These are phyloP conservation scores for Neoniphon sammara DNA, from an alignment of 2,797 vertebrate species.

Conservation along the genomic window DNA sequence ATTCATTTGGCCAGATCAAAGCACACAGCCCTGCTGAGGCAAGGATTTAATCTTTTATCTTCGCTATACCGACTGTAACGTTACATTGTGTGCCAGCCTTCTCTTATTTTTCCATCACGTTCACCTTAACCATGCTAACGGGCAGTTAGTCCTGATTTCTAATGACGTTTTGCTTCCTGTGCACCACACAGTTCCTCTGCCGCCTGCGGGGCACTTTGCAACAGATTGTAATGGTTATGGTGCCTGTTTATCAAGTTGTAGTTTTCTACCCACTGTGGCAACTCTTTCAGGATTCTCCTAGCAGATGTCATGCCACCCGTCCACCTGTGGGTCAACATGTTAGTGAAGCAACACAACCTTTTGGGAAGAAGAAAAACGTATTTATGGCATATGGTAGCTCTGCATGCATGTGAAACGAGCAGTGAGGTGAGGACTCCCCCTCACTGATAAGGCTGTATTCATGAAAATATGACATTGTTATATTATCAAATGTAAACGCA, in stretches of 20 bases:
- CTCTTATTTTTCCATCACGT: background rate
- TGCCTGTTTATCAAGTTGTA: background rate
- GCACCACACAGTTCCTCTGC: constrained; percentile 26
- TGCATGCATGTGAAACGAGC: constrained; percentile 58
- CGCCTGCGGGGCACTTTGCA: constrained; percentile 39
- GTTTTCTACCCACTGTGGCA: background rate
- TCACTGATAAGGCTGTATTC: constrained; percentile 11
- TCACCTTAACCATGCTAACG: constrained; percentile 1
- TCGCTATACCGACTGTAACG: background rate
- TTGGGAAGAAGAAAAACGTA: constrained; percentile 9
- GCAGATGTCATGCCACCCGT: constrained; percentile 2
- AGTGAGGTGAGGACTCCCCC: constrained; percentile 38
- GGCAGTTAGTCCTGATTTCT: constrained; percentile 43
- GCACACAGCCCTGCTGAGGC: background rate
- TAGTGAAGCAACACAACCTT: background rate
- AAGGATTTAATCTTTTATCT: background rate
- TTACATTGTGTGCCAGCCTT: too few relatives aligned
- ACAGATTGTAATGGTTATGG: constrained; percentile 25
- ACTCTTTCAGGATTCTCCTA: background rate
- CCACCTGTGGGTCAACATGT: background rate
- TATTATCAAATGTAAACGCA: constrained; percentile 1
- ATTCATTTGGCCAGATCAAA: background rate
- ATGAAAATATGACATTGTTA: constrained; percentile 29
- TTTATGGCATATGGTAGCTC: constrained; percentile 66
- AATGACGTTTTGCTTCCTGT: constrained; percentile 49